Conservation (phyloP, 2,797 vertebrate genomes). For the Coranthus polyacanthus region DNA sequence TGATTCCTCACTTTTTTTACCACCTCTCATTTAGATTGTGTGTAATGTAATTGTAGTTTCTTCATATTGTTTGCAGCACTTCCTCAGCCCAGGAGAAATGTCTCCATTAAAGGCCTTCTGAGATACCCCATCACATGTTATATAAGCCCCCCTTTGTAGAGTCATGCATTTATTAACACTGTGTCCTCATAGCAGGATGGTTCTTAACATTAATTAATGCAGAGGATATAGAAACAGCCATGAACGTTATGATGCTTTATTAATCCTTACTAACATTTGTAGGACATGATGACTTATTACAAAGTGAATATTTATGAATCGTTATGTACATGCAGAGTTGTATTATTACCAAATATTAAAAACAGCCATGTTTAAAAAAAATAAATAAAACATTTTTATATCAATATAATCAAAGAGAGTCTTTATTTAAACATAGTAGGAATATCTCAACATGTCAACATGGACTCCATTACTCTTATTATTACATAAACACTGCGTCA, state of each 20-base stretch:
- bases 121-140: too few relatives aligned
- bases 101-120: too few relatives aligned
- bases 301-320: neutral
- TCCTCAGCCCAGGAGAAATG: too few relatives aligned
- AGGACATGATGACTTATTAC: neutral
- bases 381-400: neutral
- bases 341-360: slow-evolving; percentile 2
- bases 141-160: too few relatives aligned
- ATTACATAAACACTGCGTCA: too few relatives aligned
- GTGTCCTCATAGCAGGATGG: too few relatives aligned
- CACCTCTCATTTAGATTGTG: neutral
- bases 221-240: too few relatives aligned
- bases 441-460: slow-evolving; percentile 7
- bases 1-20: neutral
- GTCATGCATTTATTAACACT: too few relatives aligned
- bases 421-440: neutral
- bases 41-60: too few relatives aligned
- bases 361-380: neutral
- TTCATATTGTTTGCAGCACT: too few relatives aligned
- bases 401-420: neutral
- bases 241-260: neutral
- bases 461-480: neutral
- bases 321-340: neutral
- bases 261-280: neutral
- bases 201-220: too few relatives aligned